Conservation (phyloP, 2,797 vertebrate species). For the Chelidonichthys spinosus region DNA sequence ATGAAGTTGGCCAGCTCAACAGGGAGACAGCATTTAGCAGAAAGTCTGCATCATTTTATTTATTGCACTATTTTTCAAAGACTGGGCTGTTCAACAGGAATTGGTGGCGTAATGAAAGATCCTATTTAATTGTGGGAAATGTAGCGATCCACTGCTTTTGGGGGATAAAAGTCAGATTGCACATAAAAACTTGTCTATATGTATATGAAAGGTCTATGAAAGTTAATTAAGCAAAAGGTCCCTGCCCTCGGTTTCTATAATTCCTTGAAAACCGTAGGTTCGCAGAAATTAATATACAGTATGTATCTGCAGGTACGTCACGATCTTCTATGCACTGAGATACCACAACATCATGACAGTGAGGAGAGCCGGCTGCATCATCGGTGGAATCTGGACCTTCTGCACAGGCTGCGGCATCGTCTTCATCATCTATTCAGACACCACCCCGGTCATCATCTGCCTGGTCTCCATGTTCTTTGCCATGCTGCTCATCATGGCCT, state of each 20-base stretch:
- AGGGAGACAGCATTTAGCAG: too few relatives aligned
- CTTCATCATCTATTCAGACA: slow-evolving; percentile 96
- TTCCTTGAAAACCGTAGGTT: background rate
- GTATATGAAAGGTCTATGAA: too few relatives aligned
- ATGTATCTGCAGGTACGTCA: slow-evolving; percentile 85
- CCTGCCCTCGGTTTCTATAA: background rate
- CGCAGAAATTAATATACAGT: background rate
- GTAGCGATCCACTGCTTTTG: too few relatives aligned
- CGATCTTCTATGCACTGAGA: slow-evolving; percentile 96
- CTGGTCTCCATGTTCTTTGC: slow-evolving; percentile 95
- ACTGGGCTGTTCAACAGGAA: too few relatives aligned
- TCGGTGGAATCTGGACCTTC: slow-evolving; percentile 93
- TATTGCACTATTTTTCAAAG: too few relatives aligned
- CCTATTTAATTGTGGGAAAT: too few relatives aligned
- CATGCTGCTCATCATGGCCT: slow-evolving; percentile 97
- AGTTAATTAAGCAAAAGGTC: too few relatives aligned
- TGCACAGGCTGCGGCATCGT: slow-evolving; percentile 92
- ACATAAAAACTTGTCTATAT: too few relatives aligned
- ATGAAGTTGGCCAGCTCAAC: too few relatives aligned
- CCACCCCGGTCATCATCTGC: slow-evolving; percentile 93
- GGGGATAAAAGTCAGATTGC: too few relatives aligned
- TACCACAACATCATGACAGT: slow-evolving; percentile 97
- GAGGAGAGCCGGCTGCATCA: slow-evolving; percentile 88
- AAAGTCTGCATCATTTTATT: too few relatives aligned
- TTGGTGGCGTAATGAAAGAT: too few relatives aligned